These are phyloP conservation scores for Penaeus vannamei DNA, from an alignment of 1,140 invertebrate species.

Conservation along the genomic window DNA sequence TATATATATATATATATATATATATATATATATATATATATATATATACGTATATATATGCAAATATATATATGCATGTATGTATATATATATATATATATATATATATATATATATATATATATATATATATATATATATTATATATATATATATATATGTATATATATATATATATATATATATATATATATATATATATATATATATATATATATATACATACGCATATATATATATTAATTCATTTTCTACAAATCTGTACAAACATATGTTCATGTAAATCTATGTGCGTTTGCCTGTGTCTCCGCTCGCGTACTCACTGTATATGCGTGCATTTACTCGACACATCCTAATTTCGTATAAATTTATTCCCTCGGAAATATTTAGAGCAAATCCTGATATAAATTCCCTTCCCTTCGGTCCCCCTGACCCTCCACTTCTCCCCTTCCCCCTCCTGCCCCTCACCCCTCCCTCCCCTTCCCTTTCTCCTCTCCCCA, in stretches of 20 bases:
- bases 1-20: constrained; percentile 9
- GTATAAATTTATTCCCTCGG: too few relatives aligned
- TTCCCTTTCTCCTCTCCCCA: too few relatives aligned
- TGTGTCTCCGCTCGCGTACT: too few relatives aligned
- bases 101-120: too few relatives aligned
- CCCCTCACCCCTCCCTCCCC: too few relatives aligned
- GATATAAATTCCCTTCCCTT: not conserved
- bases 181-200: constrained; percentile 1
- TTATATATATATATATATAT: not conserved
- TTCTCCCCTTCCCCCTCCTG: not conserved
- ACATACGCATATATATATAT: too few relatives aligned
- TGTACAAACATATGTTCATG: too few relatives aligned
- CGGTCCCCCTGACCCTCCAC: not conserved
- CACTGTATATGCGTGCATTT: too few relatives aligned
- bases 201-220: constrained; percentile 30
- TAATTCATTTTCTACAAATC: too few relatives aligned
- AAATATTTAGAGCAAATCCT: not conserved
- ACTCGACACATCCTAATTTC: too few relatives aligned
- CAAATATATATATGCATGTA: constrained; percentile 4
- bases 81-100: not conserved
- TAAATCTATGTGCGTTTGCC: too few relatives aligned
- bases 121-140: too few relatives aligned
- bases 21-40: constrained; percentile 30
- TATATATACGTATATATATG: constrained; percentile 24
- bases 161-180: constrained; percentile 4